Evolutionary conservation across 2,888 invertebrate genomes (phyloP).

Genomic region (Nomada fucata): DNA sequence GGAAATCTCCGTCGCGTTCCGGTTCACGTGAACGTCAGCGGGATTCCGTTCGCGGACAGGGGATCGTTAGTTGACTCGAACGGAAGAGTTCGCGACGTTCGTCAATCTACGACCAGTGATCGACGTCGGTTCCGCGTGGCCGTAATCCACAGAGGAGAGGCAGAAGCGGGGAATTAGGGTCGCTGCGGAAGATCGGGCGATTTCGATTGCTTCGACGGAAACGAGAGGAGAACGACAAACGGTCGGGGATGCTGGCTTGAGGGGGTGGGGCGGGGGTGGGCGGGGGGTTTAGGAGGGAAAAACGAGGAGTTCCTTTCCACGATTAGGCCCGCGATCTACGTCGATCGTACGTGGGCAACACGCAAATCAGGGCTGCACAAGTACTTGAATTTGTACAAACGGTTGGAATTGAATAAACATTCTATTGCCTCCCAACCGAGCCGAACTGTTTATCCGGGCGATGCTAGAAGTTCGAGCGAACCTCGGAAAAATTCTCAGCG

Average conservation of each 20-base stretch:
- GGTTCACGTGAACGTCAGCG: neutral
- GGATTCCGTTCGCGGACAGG: neutral
- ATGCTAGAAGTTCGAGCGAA: no score
- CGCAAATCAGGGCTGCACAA: neutral
- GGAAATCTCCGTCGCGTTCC: slow-evolving; percentile 10
- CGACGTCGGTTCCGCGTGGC: slow-evolving; percentile 32
- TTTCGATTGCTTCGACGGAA: slow-evolving; percentile 45
- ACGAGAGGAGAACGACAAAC: slow-evolving; percentile 42
- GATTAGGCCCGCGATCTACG: slow-evolving; percentile 30
- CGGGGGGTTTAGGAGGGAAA: slow-evolving; percentile 5
- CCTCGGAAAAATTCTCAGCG: no score
- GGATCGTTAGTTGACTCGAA: slow-evolving; percentile 24
- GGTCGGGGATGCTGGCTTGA: neutral
- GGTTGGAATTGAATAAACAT: no score
- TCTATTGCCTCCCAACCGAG: no score
- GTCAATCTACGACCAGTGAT: slow-evolving; percentile 29
- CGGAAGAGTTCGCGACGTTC: slow-evolving; percentile 16
- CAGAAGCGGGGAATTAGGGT: slow-evolving; percentile 12
- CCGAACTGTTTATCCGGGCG: no score
- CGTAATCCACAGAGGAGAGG: slow-evolving; percentile 18
- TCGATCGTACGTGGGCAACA: slow-evolving; percentile 42
- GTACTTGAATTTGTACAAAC: no score
- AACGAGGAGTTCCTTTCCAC: slow-evolving; percentile 46
- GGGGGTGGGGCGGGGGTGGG: neutral
- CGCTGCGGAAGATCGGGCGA: slow-evolving; percentile 41